Evolutionary conservation across 2,113 vertebrate species (phyloP).

Genomic region (Bubo scandiacus): DNA sequence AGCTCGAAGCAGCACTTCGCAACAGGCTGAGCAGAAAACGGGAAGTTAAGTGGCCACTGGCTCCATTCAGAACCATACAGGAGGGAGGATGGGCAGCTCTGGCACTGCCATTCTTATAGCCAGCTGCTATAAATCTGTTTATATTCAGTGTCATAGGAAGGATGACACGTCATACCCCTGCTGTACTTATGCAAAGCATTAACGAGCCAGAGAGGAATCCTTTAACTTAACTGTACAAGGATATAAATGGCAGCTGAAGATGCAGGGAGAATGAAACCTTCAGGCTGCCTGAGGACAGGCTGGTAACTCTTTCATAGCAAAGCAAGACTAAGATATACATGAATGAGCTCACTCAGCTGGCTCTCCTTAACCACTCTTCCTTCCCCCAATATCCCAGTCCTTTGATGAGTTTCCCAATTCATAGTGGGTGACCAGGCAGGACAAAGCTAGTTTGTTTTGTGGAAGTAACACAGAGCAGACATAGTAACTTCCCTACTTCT

Average conservation of each 20-base stretch:
- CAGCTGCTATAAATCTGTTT: not conserved
- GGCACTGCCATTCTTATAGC: not conserved
- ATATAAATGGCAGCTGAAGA: not conserved
- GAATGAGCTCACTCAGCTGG: not conserved
- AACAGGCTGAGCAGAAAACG: not conserved
- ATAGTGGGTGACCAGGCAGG: not conserved
- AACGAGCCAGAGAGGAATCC: not conserved
- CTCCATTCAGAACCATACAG: not conserved
- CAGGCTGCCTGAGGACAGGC: not conserved
- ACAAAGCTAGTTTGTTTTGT: not conserved
- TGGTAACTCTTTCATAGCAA: not conserved
- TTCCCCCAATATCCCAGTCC: not conserved
- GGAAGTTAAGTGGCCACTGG: not conserved
- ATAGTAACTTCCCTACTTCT: not conserved
- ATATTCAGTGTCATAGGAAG: not conserved
- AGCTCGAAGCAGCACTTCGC: not conserved
- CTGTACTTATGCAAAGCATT: not conserved
- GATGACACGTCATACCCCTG: not conserved
- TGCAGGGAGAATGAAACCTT: not conserved
- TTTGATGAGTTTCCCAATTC: not conserved
- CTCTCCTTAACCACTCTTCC: not conserved
- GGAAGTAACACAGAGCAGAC: not conserved
- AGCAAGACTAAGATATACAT: not conserved
- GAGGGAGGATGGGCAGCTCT: not conserved
- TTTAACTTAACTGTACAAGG: too few species aligned